Evolutionary conservation across 1,140 invertebrate genomes (phyloP), one percentile per base, ranked within the genome.

Genomic region (Daktulosphaira vitifoliae): DNA sequence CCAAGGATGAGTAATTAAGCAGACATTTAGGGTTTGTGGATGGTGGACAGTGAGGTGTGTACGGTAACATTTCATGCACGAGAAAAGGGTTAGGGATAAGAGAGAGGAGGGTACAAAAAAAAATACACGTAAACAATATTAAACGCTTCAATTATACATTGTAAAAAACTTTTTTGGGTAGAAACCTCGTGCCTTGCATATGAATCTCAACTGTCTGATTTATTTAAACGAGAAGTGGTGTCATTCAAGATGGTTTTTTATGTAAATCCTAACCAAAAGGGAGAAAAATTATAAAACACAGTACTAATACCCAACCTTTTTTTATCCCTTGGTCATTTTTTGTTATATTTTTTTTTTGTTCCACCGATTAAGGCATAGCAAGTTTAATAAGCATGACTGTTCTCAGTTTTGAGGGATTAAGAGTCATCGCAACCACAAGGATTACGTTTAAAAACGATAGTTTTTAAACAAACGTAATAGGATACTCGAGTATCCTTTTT

Each of bases 1-100:
- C 54, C 54, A 59, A 59, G 54, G 54, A 59, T 59, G 54, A 59
- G 54, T 59, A 59, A 59, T 59, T 59, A 59, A 59, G 54, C 54
- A 15, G 38, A 38, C 54, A 5, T 44, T 42, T 18, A 18, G 54
- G n/a, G n/a, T 15, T 2, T 33, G 29, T 11, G 29, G 29, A 5
- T 11, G 16, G 15, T 3, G 23, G 3, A 20, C 22, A 7, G 53
- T 7, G 52, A 38, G 54, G 54, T 25, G 39, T 42, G 15, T 42
- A 26, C 38, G 38, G 29, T 11, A 25, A 16, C 22, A n/a, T 42
- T 3, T 13, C 16, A 16, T 50, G 9, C 23, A 39, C 16, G 39
- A 59, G 54, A n/a, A 59, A 59, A 59, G 54, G 54, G 54, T 59
- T 59, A 44, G 7, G 15, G 22, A 26, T 11, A 13, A 22, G 23